phyloP scores from a whole-genome alignment of 2,888 invertebrate genomes.

The Oegoconia quadripuncta region DNA sequence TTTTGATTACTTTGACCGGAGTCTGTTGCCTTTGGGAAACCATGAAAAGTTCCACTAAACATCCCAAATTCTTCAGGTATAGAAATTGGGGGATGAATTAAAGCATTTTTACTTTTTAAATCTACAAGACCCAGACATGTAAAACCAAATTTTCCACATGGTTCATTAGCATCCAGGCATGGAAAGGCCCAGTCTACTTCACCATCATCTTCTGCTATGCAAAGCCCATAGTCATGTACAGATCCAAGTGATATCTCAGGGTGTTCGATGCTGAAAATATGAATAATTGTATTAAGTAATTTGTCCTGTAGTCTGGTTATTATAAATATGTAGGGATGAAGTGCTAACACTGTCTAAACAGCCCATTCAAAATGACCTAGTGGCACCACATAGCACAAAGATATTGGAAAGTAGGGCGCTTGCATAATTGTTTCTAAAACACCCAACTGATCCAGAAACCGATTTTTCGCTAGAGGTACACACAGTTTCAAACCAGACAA shows the following conservation, averaged over 20 bases:
- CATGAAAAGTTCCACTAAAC: slow-evolving; percentile 49
- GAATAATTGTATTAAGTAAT: too few relatives aligned
- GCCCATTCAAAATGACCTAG: too few relatives aligned
- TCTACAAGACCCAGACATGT: slow-evolving; percentile 93
- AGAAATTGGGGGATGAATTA: slow-evolving; percentile 45
- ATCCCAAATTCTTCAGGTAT: slow-evolving; percentile 60
- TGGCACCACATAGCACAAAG: too few relatives aligned
- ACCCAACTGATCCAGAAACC: too few relatives aligned
- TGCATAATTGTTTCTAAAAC: too few relatives aligned
- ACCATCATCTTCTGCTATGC: slow-evolving; percentile 97
- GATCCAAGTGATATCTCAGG: slow-evolving; percentile 81
- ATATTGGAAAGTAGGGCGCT: too few relatives aligned
- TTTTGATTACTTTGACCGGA: slow-evolving; percentile 58
- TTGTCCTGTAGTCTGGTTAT: too few relatives aligned
- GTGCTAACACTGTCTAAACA: too few relatives aligned
- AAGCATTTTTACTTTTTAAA: slow-evolving; percentile 68
- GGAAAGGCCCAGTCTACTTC: slow-evolving; percentile 97
- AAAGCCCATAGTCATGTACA: slow-evolving; percentile 88
- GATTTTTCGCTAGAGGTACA: too few relatives aligned
- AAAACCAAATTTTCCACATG: slow-evolving; percentile 96
- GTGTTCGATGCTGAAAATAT: slow-evolving; percentile 77
- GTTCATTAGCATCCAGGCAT: slow-evolving; percentile 91
- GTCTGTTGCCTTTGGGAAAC: slow-evolving; percentile 54
- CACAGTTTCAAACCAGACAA: too few relatives aligned
- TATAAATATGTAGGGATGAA: too few relatives aligned